Conservation (phyloP, 2,113 vertebrate genomes). For the Sakesphorus luctuosus region DNA sequence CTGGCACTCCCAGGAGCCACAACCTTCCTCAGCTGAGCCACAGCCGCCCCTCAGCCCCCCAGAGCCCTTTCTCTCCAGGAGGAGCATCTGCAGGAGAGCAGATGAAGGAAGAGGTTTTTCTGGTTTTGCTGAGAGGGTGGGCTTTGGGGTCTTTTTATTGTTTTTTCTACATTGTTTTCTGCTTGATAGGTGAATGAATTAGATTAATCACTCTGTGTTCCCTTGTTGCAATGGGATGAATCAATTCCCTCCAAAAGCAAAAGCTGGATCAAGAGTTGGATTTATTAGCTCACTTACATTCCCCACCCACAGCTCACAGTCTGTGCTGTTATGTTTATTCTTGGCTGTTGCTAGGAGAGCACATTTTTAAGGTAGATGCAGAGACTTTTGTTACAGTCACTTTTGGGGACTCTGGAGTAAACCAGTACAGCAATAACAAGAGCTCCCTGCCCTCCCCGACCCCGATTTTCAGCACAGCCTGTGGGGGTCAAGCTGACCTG, state of each 20-base stretch:
- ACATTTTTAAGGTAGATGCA: not conserved
- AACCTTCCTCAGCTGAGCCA: not conserved
- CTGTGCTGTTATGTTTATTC: conserved; percentile 38
- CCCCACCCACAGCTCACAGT: conserved; percentile 7
- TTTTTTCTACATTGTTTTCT: not conserved
- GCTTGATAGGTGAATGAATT: not conserved
- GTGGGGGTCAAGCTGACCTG: not conserved
- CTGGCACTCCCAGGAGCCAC: not conserved
- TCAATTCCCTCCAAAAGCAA: conserved; percentile 32
- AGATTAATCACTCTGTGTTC: not conserved
- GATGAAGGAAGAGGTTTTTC: not conserved
- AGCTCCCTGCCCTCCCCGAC: not conserved
- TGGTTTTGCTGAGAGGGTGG: rapidly evolving
- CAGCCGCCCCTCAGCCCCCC: not conserved
- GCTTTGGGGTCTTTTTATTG: not conserved
- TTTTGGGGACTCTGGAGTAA: not conserved
- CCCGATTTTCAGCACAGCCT: not conserved
- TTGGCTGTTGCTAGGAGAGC: conserved; percentile 50
- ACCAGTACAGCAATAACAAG: not conserved
- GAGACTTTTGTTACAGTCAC: not conserved
- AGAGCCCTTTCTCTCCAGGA: rapidly evolving
- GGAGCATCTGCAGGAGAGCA: not conserved
- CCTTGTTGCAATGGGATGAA: not conserved
- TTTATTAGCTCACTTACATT: not conserved
- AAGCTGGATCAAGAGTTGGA: not conserved